Evolutionary conservation across 2,888 invertebrate species (phyloP), one percentile per base, ranked within the genome.

Genomic region (Theretra japonica): DNA sequence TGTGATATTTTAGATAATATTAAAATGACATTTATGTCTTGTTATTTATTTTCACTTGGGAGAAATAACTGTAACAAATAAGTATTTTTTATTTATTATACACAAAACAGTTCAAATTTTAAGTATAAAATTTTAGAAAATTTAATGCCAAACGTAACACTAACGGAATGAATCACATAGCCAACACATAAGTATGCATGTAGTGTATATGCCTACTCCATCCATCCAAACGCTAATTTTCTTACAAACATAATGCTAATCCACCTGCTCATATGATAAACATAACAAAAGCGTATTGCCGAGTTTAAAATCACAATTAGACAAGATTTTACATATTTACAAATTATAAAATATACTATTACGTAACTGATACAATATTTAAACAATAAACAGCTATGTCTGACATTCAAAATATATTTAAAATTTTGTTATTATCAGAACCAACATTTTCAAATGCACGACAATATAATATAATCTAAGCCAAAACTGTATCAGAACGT

Each of bases 311-410:
- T 88, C 86, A 87, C 86, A 82, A 83, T 83, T 79, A 85, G 81
- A 86, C 78, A 85, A 85, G 84, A 88, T 82, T 86, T 88, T 90
- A 90, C 90, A 90, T 90, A 90, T 91, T 87, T 90, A 91, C 90
- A 90, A 75, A 79, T 80, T 82, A 75, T 84, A 85, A 85, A 82
- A 82, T 79, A 80, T 84, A 82, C 48, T 23, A 48, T 65, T 23
- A 17, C 41, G 21, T 48, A 59, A 28, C 17, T 65, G 23, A 65
- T 41, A 65, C 23, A 23, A 65, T 11, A 41, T 58, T 15, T 25
- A 17, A 58, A 58, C 23, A 58, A 25, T 4, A 15, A 58, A 41
- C 11, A 41, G 41, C 41, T 41, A 41, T 41, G 41, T 41, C 1
- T 58, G 3, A 28, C 28, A 28, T 28, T 17, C 7, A 60, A 60